A percentile compares a stretch with the other conserved stretches of the same genome.
Evolutionary conservation across 2,797 vertebrate species (phyloP).

Genomic region (Iguana delicatissima): DNA sequence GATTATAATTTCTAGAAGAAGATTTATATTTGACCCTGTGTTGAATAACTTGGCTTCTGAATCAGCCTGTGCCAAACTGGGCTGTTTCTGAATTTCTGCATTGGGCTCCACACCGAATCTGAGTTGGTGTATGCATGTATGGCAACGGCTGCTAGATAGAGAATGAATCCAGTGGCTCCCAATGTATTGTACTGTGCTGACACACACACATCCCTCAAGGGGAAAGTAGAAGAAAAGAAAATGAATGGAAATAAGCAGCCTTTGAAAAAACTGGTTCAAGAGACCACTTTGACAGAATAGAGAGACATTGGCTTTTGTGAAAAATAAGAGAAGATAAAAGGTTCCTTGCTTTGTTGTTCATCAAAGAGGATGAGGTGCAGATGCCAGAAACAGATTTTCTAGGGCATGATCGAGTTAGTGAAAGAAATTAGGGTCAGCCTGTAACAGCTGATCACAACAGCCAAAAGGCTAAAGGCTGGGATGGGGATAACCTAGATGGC

Average conservation of each 20-base stretch:
- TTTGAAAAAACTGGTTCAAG: neutral
- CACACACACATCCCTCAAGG: neutral
- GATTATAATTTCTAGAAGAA: neutral
- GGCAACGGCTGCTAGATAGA: neutral
- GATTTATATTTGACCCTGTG: neutral
- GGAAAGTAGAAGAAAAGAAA: neutral
- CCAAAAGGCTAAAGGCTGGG: conserved; percentile 16
- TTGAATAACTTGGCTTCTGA: neutral
- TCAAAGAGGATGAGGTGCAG: neutral
- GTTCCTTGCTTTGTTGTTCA: conserved; percentile 15
- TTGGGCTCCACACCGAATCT: neutral
- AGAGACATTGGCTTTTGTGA: neutral
- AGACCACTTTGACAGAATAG: neutral
- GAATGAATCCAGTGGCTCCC: neutral
- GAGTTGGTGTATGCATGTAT: neutral
- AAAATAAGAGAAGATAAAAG: neutral
- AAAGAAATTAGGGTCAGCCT: conserved; percentile 20
- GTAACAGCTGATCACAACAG: conserved; percentile 42
- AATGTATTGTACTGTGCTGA: neutral
- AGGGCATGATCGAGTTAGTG: conserved; percentile 21
- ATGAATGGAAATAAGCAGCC: neutral
- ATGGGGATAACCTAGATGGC: neutral
- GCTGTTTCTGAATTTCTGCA: neutral
- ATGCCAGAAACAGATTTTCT: conserved; percentile 44
- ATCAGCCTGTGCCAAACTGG: neutral